Evolutionary conservation across 2,888 invertebrate species (phyloP).

Genomic region (Junonia oenone): DNA sequence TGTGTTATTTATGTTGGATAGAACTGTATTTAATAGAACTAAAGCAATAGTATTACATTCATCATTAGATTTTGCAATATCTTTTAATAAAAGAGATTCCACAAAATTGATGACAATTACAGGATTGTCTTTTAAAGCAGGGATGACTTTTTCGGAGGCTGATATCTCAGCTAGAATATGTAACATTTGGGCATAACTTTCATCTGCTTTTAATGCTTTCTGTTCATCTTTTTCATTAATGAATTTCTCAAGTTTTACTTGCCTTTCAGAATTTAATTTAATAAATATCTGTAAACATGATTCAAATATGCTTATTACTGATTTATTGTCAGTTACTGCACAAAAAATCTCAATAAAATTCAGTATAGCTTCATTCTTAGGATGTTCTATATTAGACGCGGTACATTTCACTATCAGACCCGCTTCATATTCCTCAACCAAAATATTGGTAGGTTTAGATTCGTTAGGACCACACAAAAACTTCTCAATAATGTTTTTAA

Average conservation of each 20-base stretch:
- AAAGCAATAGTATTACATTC: constrained; percentile 65
- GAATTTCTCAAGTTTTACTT: constrained; percentile 44
- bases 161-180: constrained; percentile 74
- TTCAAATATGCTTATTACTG: constrained; percentile 50
- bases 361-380: constrained; percentile 43
- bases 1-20: constrained; percentile 46
- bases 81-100: constrained; percentile 46
- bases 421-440: constrained; percentile 56
- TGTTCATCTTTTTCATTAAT: constrained; percentile 57
- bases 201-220: constrained; percentile 45
- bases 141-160: constrained; percentile 59
- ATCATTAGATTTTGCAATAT: constrained; percentile 40
- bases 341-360: constrained; percentile 54
- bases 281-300: constrained; percentile 48
- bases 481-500: constrained; percentile 36
- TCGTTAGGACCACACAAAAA: constrained; percentile 47
- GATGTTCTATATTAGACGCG: constrained; percentile 30
- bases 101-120: constrained; percentile 67
- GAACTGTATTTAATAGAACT: constrained; percentile 60
- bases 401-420: constrained; percentile 57
- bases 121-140: constrained; percentile 62
- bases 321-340: constrained; percentile 36
- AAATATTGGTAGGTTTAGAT: constrained; percentile 29
- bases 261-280: constrained; percentile 43
- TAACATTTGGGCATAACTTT: constrained; percentile 64